These are phyloP conservation scores for Lithophane leautieri DNA, from an alignment of 2,888 invertebrate genomes.

Conservation along the genomic window DNA sequence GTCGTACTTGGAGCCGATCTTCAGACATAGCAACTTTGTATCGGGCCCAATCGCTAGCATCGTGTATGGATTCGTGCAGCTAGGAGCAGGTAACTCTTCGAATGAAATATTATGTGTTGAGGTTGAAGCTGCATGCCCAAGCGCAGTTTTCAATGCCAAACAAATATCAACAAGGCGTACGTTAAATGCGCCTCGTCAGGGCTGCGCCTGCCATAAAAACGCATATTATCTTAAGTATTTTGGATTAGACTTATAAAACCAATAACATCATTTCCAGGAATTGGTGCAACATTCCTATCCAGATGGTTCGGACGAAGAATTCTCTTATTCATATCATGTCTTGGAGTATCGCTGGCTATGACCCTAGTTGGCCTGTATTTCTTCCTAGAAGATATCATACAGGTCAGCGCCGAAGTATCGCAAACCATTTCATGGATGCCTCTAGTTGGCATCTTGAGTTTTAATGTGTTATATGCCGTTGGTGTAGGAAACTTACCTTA, in stretches of 20 bases:
- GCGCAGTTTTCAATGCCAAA: background rate
- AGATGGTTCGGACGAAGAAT: constrained; percentile 90
- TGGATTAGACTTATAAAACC: background rate
- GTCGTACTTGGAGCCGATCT: constrained; percentile 91
- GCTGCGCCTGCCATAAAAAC: no score
- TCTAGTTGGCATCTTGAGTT: constrained; percentile 89
- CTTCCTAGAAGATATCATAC: constrained; percentile 85
- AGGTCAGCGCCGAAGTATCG: constrained; percentile 77
- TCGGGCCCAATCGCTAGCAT: constrained; percentile 90
- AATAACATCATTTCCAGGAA: constrained; percentile 76
- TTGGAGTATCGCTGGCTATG: constrained; percentile 89
- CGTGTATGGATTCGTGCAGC: constrained; percentile 90
- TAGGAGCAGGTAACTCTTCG: constrained; percentile 86
- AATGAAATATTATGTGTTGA: background rate
- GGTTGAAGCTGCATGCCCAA: background rate
- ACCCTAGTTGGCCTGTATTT: constrained; percentile 89
- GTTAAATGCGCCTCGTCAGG: background rate
- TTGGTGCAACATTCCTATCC: constrained; percentile 87
- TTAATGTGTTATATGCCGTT: constrained; percentile 90
- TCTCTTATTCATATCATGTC: constrained; percentile 88
- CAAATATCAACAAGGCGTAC: background rate
- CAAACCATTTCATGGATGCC: constrained; percentile 87
- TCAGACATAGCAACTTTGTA: constrained; percentile 88
- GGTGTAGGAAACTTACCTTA: constrained; percentile 91
- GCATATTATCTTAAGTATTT: background rate